These are phyloP conservation scores for Cataglyphis rosenhaueri DNA, from an alignment of 2,888 invertebrate genomes.

Conservation along the genomic window DNA sequence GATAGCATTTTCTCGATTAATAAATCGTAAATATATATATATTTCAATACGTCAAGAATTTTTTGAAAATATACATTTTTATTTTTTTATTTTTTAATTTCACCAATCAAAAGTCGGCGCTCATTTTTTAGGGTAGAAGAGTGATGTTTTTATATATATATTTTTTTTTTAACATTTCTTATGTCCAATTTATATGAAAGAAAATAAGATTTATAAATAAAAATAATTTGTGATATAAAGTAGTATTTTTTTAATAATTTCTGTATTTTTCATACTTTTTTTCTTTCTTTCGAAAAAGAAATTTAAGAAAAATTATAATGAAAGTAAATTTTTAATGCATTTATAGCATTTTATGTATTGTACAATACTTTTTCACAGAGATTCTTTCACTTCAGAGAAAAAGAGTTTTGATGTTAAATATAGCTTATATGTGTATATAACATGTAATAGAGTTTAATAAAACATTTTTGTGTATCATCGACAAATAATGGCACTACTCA, in stretches of 20 bases:
- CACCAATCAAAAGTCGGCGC: neutral
- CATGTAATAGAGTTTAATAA: neutral
- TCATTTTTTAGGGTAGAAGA: neutral
- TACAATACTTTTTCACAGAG: neutral
- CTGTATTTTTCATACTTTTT: neutral
- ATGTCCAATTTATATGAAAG: neutral
- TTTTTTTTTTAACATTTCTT: neutral
- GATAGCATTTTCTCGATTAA: neutral
- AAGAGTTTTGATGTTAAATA: neutral
- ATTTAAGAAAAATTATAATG: neutral
- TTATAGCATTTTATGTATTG: neutral
- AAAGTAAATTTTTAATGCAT: neutral
- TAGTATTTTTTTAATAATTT: neutral
- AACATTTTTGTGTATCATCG: neutral
- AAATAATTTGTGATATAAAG: too few species aligned
- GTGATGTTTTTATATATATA: neutral
- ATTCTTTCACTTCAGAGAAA: neutral
- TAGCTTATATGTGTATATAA: neutral
- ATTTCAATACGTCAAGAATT: neutral
- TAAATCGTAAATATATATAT: neutral
- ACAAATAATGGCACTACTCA: neutral
- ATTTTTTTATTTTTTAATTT: conserved; percentile 22
- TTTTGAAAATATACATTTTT: neutral
- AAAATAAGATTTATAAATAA: neutral
- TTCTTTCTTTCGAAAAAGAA: neutral